These are phyloP conservation scores for Ceyx margarethae DNA, from an alignment of 2,113 vertebrate species.

Conservation along the genomic window DNA sequence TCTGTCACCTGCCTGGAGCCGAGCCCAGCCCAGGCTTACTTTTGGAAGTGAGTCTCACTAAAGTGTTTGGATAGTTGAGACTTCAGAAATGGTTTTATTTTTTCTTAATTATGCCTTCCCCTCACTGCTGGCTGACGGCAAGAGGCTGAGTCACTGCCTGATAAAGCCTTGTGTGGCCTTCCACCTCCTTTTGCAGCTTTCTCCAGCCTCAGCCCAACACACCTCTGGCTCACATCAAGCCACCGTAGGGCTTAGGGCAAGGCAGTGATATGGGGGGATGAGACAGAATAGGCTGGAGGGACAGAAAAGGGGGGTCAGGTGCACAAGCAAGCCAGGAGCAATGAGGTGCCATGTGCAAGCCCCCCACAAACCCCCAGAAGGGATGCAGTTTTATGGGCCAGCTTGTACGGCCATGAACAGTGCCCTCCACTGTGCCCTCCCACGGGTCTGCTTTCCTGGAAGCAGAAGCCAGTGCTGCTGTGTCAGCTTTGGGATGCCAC, in stretches of 20 bases:
- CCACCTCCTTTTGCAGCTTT: background rate
- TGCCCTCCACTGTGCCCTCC: background rate
- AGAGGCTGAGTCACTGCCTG: background rate
- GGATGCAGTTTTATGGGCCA: background rate
- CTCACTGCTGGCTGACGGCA: background rate
- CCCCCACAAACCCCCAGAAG: rapidly evolving
- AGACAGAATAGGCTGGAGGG: background rate
- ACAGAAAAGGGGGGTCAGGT: rapidly evolving
- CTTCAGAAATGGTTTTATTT: background rate
- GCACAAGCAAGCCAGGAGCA: background rate
- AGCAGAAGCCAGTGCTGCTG: background rate
- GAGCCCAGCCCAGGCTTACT: background rate
- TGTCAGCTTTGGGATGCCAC: background rate
- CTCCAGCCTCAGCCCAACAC: background rate
- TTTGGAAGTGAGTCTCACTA: background rate
- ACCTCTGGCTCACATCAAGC: rapidly evolving
- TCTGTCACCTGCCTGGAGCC: background rate
- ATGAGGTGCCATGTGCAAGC: background rate
- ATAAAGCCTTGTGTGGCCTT: background rate
- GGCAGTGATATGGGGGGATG: background rate
- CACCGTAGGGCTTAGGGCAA: background rate
- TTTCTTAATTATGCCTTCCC: background rate
- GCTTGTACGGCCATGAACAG: background rate
- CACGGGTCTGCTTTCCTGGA: background rate
- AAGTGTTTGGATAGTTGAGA: background rate